These are phyloP conservation scores for Didymodactylos carnosus DNA, from an alignment of 2,888 invertebrate genomes.

Conservation along the genomic window DNA sequence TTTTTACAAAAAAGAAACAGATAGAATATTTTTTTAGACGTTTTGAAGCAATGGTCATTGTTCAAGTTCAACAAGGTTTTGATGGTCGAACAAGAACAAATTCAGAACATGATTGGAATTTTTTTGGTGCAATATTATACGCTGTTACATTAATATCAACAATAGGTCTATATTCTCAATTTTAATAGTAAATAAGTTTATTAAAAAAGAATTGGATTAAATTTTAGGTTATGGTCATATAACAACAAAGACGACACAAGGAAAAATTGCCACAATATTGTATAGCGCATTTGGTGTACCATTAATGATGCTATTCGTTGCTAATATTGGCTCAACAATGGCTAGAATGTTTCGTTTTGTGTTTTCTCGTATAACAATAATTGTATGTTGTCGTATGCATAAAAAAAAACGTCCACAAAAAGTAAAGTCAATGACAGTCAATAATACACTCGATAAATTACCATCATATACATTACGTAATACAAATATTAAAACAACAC, in stretches of 20 bases:
- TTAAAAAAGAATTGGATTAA: neutral
- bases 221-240: conserved; percentile 12
- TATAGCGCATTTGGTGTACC: conserved; percentile 15
- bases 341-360: conserved; percentile 8
- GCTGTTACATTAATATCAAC: conserved; percentile 14
- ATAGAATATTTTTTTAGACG: too few species aligned
- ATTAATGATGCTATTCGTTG: conserved; percentile 14
- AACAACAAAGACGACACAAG: conserved; percentile 7
- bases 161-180: conserved; percentile 7
- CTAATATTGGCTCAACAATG: conserved; percentile 15
- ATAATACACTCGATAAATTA: too few species aligned
- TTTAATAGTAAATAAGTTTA: too few species aligned
- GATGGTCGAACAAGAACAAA: neutral
- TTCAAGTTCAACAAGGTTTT: neutral
- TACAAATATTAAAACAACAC: too few species aligned
- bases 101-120: conserved; percentile 9
- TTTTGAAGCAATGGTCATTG: neutral
- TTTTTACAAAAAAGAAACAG: too few species aligned
- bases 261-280: conserved; percentile 11
- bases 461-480: too few species aligned
- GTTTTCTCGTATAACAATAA: neutral
- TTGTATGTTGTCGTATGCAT: neutral
- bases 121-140: conserved; percentile 12
- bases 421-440: neutral
- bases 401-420: neutral